phyloP scores from a whole-genome alignment of 2,113 vertebrate species.

The Ursus arctos region DNA sequence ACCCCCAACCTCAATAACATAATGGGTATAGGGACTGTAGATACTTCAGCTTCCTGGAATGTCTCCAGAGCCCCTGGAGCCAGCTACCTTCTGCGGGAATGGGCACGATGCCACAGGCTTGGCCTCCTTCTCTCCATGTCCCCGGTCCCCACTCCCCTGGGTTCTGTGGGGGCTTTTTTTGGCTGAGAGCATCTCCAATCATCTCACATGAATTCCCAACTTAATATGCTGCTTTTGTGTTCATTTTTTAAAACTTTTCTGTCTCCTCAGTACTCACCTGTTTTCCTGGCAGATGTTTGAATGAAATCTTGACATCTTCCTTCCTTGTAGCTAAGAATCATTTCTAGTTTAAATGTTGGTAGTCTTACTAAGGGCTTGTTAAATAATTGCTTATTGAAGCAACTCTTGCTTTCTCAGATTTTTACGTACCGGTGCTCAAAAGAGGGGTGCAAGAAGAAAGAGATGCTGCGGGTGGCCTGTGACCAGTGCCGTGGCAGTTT shows the following conservation, averaged over 20 bases:
- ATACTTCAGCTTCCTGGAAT: neutral
- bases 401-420: constrained; percentile 86
- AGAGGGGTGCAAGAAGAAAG: constrained; percentile 95
- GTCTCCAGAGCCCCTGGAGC: neutral
- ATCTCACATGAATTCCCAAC: neutral
- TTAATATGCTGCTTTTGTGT: no score
- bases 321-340: neutral
- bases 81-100: no score
- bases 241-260: neutral
- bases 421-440: constrained; percentile 94
- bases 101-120: no score
- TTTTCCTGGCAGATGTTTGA: neutral
- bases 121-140: neutral
- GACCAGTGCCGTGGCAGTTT: constrained; percentile 93
- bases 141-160: fast-evolving
- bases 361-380: neutral
- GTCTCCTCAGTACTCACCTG: neutral
- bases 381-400: neutral
- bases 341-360: neutral
- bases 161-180: neutral
- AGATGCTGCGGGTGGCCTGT: constrained; percentile 94
- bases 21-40: neutral
- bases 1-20: neutral
- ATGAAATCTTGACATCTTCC: no score
- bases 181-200: neutral